Evolutionary conservation across 2,113 vertebrate species (phyloP).

Genomic region (Onychorhynchus coronatus): DNA sequence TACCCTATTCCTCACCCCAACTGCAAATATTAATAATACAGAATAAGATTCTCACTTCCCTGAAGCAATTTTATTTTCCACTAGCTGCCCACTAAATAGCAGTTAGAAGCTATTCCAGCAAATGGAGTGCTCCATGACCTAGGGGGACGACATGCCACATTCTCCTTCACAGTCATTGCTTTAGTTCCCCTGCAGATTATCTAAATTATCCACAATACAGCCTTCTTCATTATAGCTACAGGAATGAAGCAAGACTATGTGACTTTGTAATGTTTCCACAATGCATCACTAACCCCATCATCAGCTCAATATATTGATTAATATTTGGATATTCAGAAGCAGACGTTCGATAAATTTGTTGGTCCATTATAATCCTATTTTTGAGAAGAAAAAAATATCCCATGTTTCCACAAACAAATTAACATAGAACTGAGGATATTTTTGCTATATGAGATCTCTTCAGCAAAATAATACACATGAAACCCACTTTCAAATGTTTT

Average conservation of each 20-base stretch:
- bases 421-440: not conserved
- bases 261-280: not conserved
- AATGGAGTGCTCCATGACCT: conserved; percentile 18
- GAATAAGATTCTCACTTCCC: conserved; percentile 27
- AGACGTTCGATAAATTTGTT: not conserved
- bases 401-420: not conserved
- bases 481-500: not conserved
- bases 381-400: not conserved
- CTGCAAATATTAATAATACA: conserved; percentile 32
- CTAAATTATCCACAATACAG: conserved; percentile 33
- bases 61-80: conserved; percentile 53
- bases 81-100: conserved; percentile 51
- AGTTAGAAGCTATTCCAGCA: conserved; percentile 40
- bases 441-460: not conserved
- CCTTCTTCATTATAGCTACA: not conserved
- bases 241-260: not conserved
- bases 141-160: not conserved
- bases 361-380: not conserved
- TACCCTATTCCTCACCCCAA: not conserved
- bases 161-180: conserved; percentile 41
- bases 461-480: not conserved
- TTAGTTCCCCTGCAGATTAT: conserved; percentile 30
- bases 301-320: not conserved
- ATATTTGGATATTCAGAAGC: not conserved
- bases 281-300: not conserved